Conservation (phyloP, 1,140 invertebrate genomes). For the Scaptomyza hsui region DNA sequence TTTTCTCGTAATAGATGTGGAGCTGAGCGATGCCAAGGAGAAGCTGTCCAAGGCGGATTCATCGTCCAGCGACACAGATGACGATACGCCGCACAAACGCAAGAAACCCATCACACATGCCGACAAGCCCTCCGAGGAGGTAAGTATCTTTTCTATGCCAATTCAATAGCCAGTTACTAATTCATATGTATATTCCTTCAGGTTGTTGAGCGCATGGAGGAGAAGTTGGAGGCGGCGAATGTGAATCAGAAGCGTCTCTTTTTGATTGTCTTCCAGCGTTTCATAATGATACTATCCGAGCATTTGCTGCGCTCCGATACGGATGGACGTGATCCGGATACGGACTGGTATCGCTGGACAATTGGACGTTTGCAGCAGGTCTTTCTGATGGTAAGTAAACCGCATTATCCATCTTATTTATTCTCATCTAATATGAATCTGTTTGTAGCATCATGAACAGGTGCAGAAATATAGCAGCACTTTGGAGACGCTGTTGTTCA, state of each 20-base stretch:
- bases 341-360: conserved; percentile 98
- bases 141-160: conserved; percentile 27
- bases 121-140: conserved; percentile 93
- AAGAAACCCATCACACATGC: conserved; percentile 87
- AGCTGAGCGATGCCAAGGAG: conserved; percentile 94
- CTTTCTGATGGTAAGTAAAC: conserved; percentile 93
- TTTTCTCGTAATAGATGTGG: conserved; percentile 85
- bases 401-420: too few species aligned
- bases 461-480: conserved; percentile 98
- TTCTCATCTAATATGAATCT: too few species aligned
- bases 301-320: conserved; percentile 97
- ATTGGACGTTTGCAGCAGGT: conserved; percentile 97
- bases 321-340: conserved; percentile 95
- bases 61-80: conserved; percentile 91
- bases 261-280: conserved; percentile 98
- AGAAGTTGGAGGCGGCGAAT: conserved; percentile 96
- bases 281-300: conserved; percentile 99
- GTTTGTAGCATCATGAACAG: conserved; percentile 95
- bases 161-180: not conserved
- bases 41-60: conserved; percentile 91
- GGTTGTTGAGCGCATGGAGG: conserved; percentile 97
- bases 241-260: conserved; percentile 98
- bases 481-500: conserved; percentile 97
- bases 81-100: conserved; percentile 86
- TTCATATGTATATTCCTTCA: conserved; percentile 40